Percentiles rank a stretch among this genome's conserved stretches.
These are phyloP conservation scores for Hirtodrosophila cameraria DNA, from an alignment of 2,888 invertebrate species.

Conservation along the genomic window DNA sequence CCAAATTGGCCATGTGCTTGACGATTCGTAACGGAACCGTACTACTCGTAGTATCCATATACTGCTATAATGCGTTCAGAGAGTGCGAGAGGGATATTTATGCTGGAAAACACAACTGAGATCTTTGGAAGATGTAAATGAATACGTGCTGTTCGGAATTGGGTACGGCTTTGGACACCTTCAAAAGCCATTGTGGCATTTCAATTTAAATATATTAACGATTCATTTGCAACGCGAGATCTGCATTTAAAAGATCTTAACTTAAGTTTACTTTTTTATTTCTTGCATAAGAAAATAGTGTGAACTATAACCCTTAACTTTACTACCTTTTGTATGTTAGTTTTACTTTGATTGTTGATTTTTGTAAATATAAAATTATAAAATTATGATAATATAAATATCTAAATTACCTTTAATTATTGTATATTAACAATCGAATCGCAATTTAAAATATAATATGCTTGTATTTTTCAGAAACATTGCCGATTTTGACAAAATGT, in stretches of 20 bases:
- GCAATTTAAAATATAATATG: too few species aligned
- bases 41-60: not conserved
- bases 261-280: too few species aligned
- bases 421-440: too few species aligned
- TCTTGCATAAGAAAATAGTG: too few species aligned
- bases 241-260: slow-evolving; percentile 5
- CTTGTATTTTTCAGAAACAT: too few species aligned
- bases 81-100: slow-evolving; percentile 14
- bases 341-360: too few species aligned
- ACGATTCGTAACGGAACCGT: slow-evolving; percentile 40
- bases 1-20: slow-evolving; percentile 59
- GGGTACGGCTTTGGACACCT: slow-evolving; percentile 26
- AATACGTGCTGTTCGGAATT: slow-evolving; percentile 5
- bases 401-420: too few species aligned
- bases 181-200: not conserved
- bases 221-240: slow-evolving; percentile 13
- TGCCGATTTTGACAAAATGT: too few species aligned
- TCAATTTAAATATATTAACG: not conserved
- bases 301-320: too few species aligned
- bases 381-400: too few species aligned
- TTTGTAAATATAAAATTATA: too few species aligned
- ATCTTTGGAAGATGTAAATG: slow-evolving; percentile 30
- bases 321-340: too few species aligned
- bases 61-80: not conserved
- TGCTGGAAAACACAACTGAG: slow-evolving; percentile 1